Percentiles rank a stretch among this genome's conserved stretches.
Evolutionary conservation across 2,888 invertebrate species (phyloP).

Genomic region (Leptinotarsa haldemani): DNA sequence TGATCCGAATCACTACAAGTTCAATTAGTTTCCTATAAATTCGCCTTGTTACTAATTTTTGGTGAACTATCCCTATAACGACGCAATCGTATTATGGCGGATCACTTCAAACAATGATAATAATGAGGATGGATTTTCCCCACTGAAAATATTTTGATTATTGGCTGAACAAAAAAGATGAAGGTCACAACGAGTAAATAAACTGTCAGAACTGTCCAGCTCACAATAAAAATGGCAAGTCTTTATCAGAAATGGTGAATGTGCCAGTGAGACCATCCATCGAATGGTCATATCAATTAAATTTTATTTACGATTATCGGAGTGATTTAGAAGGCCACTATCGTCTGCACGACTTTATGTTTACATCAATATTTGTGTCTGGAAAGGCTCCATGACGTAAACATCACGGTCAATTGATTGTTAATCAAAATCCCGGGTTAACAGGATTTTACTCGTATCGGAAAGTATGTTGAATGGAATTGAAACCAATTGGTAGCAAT

Average conservation of each 20-base stretch:
- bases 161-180: too few relatives aligned
- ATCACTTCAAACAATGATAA: too few relatives aligned
- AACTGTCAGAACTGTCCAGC: too few relatives aligned
- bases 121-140: too few relatives aligned
- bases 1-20: too few relatives aligned
- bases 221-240: neutral
- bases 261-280: neutral
- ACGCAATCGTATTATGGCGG: too few relatives aligned
- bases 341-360: neutral
- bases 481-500: slow-evolving; percentile 14
- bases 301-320: neutral
- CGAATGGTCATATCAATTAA: neutral
- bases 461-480: slow-evolving; percentile 2
- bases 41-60: too few relatives aligned
- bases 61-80: too few relatives aligned
- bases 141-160: too few relatives aligned
- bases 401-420: neutral
- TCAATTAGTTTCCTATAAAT: too few relatives aligned
- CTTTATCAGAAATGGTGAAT: neutral
- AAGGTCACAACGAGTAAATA: too few relatives aligned
- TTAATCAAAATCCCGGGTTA: neutral
- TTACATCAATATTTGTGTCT: neutral
- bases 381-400: neutral
- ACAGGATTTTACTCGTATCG: neutral
- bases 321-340: neutral